These are phyloP conservation scores for Sturnira hondurensis DNA, from an alignment of 2,113 vertebrate genomes.

Conservation along the genomic window DNA sequence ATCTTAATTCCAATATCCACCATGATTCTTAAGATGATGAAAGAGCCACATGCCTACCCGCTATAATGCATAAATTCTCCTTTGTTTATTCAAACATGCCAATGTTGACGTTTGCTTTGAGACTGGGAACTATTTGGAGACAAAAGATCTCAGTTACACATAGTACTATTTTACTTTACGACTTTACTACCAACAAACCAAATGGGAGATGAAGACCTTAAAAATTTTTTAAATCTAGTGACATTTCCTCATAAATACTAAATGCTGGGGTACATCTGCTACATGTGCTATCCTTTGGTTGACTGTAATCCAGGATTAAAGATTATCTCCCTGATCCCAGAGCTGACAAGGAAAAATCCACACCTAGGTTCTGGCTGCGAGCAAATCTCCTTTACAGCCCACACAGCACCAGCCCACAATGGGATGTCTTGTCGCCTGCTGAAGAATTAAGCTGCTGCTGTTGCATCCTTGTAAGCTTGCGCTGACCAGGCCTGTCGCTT, in stretches of 20 bases:
- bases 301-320: conserved; percentile 46
- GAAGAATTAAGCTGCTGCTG: conserved; percentile 1
- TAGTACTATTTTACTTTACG: neutral
- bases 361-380: neutral
- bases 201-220: neutral
- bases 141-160: neutral
- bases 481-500: conserved; percentile 2
- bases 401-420: neutral
- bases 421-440: neutral
- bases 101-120: neutral
- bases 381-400: neutral
- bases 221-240: neutral
- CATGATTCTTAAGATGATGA: neutral
- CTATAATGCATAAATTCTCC: neutral
- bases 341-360: conserved; percentile 24
- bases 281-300: neutral
- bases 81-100: neutral
- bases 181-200: neutral
- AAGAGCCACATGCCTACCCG: neutral
- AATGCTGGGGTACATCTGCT: conserved; percentile 19
- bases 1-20: neutral
- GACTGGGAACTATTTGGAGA: neutral
- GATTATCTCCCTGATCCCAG: conserved; percentile 41
- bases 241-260: neutral
- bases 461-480: neutral